Base-by-base conservation (phyloP, 1,140 invertebrate species). In the Platyura marginata region DNA sequence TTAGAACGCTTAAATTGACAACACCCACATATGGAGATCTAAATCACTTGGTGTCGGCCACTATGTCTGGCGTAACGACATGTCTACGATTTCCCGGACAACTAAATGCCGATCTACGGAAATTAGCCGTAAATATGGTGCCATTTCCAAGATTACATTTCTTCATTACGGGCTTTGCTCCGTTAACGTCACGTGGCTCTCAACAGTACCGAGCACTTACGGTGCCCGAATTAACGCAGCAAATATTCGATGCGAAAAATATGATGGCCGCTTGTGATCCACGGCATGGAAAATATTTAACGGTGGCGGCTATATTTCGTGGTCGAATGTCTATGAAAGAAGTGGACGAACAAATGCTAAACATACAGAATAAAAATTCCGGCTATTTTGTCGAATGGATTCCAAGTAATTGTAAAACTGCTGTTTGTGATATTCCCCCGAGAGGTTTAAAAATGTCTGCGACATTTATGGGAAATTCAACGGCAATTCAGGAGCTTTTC, bases 41-140 rank as follows among this genome's bases (percentile, higher is more conserved):
- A 43, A 88, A 88, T 58, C 82, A 88, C 63, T 67, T 88, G 22
- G 81, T 77, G 32, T 86, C 80, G 49, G 79, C 77, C 52, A 60
- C 57, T 38, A 4, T 29, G 5, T 38, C 15, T 21, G 13, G 3
- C 33, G 10, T 8, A 3, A 5, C 3, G 8, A 22, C n/a, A 38
- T 38, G 77, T 58, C 58, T 85, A 46, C 57, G 77, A 51, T 89
- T 80, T 52, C 77, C 77, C 3, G 76, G 86, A 46, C 85, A 89
- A 56, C 56, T 89, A 47, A 91, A 89, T 55, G 81, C 83, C 5
- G 85, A 90, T 66, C 64, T 91, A 20, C 64, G 83, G 6, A 90
- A 89, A 63, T 60, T 90, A 34, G 81, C 82, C 9, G 83, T 89
- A 19, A 90, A 90, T 62, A 90, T 93, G 89, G 85, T 90, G 11